Base-by-base conservation (phyloP, 2,888 invertebrate species). In the Troides aeacus region DNA sequence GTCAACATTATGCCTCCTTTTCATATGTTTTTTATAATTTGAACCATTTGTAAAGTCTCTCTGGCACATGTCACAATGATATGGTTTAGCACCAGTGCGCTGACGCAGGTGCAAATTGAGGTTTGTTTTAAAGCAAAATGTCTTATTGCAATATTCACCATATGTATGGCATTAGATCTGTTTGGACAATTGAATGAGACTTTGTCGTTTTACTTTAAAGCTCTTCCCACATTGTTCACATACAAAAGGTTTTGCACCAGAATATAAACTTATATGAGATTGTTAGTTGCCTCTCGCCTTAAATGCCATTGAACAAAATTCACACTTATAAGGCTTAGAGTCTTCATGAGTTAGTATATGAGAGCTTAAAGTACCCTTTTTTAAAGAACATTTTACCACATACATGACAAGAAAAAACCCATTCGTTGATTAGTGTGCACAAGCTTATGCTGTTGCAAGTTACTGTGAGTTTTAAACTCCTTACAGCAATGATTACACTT, bases 301-400 rank as follows among this genome's bases (percentile, higher is more conserved):
- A 76, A 92, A 92, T 0, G 90, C 83, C 81, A 91, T 75, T 0
- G 90, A 85, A 74, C 92, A 92, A 70, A 84, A 90, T 60, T 89
- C 89, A 74, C 92, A 92, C 75, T 92, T 92, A 46, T 78, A 91
- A 0, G 88, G 92, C 62, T 88, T 91, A 0, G 81, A 79, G 0
- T 90, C 90, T 57, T 92, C 90, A 56, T 92, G 92, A 0, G 86
- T 90, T 66, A 83, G 77, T 83, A 92, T 88, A 64, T 92, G 92
- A 0, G 89, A 89, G 5, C 87, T 83, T 1, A 92, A 72, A 0
- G 92, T 87, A 0, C 92, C 92, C 80, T 92, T 92, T 0, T 90
- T 92, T n/a, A 39, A 86, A 92, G 74, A 92, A 92, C 90, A 90
- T 92, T 78, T 92, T 92, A 0, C 92, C 92, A 7, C 92, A 92